phyloP scores from a whole-genome alignment of 2,113 vertebrate genomes.

The Datnioides undecimradiatus region DNA sequence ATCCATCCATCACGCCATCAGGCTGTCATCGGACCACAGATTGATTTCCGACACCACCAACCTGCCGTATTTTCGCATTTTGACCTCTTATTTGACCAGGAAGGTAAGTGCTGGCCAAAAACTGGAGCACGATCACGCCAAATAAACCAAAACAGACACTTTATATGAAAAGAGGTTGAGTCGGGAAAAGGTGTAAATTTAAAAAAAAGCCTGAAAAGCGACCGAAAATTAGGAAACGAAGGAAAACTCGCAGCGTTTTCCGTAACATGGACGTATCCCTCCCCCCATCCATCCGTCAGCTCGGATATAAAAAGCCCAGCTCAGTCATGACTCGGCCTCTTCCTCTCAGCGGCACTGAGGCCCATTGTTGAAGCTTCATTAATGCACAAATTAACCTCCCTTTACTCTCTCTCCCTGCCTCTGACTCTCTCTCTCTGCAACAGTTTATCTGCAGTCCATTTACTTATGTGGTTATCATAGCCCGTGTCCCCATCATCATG shows the following conservation, averaged over 20 bases:
- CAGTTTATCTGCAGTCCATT: constrained; percentile 52
- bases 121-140: background rate
- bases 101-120: background rate
- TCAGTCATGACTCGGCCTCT: constrained; percentile 20
- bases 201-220: background rate
- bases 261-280: background rate
- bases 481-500: constrained; percentile 18
- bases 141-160: background rate
- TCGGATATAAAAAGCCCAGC: constrained; percentile 14
- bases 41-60: background rate
- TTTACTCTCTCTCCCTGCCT: constrained; percentile 15
- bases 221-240: background rate
- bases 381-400: constrained; percentile 54
- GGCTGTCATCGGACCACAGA: background rate
- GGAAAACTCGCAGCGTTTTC: background rate
- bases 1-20: background rate
- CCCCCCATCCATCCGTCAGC: background rate
- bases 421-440: constrained; percentile 19
- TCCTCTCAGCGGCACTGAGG: constrained; percentile 50
- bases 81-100: background rate
- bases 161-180: background rate
- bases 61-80: background rate
- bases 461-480: constrained; percentile 27
- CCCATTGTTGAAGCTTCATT: constrained; percentile 59
- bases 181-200: background rate